phyloP scores from a whole-genome alignment of 2,113 vertebrate species.

The Corythaeola cristata region DNA sequence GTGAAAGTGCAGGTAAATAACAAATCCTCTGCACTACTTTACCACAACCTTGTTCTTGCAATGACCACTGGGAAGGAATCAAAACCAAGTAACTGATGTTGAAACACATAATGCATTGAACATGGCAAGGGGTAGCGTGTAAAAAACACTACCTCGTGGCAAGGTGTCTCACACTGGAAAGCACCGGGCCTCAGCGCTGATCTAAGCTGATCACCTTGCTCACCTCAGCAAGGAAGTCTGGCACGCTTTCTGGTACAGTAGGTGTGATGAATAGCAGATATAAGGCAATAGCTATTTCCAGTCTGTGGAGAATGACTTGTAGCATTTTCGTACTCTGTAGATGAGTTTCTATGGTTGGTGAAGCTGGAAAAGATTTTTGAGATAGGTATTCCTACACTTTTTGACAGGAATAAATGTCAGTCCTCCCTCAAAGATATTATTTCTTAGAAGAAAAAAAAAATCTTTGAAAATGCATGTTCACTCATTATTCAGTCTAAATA shows the following conservation, averaged over 20 bases:
- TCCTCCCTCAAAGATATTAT: neutral
- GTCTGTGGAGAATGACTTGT: neutral
- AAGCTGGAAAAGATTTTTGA: neutral
- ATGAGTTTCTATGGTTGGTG: neutral
- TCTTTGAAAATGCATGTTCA: neutral
- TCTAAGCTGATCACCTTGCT: neutral
- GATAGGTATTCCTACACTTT: neutral
- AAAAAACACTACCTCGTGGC: neutral
- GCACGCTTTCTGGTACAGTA: rapidly evolving
- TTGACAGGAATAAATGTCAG: rapidly evolving
- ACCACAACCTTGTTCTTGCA: neutral
- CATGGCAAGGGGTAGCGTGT: neutral
- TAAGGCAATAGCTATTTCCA: neutral
- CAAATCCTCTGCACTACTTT: neutral
- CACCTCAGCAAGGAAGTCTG: neutral
- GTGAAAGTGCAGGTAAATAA: neutral
- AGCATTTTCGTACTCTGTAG: neutral
- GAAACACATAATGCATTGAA: neutral
- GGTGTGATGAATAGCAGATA: neutral
- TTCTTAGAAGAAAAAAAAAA: neutral
- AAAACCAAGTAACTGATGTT: neutral
- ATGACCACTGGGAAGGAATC: neutral
- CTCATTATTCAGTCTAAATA: neutral
- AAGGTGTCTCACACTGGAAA: too few relatives aligned
- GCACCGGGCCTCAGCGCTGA: too few relatives aligned